Conservation (phyloP, 1,140 invertebrate species). For the Cydia fagiglandana region DNA sequence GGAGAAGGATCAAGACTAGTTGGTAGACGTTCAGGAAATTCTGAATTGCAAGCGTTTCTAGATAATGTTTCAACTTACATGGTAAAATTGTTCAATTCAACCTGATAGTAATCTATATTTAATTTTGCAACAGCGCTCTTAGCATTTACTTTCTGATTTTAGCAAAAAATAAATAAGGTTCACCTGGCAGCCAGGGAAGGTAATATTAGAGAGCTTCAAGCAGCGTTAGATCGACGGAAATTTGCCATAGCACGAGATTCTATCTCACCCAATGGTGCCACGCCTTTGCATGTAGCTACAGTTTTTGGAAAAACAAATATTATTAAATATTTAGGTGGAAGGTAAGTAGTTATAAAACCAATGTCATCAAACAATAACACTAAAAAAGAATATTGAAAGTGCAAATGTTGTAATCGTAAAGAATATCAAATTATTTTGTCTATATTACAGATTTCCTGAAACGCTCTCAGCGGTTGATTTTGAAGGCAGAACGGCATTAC, state of each 20-base stretch:
- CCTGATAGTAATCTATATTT: conserved; percentile 30
- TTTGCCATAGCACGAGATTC: conserved; percentile 92
- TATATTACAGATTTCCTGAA: conserved; percentile 87
- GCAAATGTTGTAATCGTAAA: not conserved
- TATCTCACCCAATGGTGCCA: conserved; percentile 90
- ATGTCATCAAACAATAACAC: no score
- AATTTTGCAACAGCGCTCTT: not conserved
- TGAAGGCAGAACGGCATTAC: conserved; percentile 92
- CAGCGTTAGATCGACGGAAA: conserved; percentile 92
- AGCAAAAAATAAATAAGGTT: conserved; percentile 94
- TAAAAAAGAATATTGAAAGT: not conserved
- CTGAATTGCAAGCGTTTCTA: conserved; percentile 93
- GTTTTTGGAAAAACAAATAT: conserved; percentile 88
- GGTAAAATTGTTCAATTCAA: conserved; percentile 79
- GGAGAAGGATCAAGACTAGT: conserved; percentile 90
- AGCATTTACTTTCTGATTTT: conserved; percentile 45
- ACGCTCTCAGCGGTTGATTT: conserved; percentile 87
- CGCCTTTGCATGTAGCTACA: conserved; percentile 95
- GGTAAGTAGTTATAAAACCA: conserved; percentile 47
- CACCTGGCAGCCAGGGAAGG: conserved; percentile 93
- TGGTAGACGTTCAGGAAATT: conserved; percentile 85
- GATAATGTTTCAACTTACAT: conserved; percentile 94
- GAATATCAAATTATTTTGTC: conserved; percentile 29
- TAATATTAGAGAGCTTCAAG: conserved; percentile 90
- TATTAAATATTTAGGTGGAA: conserved; percentile 82